These are phyloP conservation scores for Semotilus atromaculatus DNA, from an alignment of 2,797 vertebrate genomes.

Conservation along the genomic window DNA sequence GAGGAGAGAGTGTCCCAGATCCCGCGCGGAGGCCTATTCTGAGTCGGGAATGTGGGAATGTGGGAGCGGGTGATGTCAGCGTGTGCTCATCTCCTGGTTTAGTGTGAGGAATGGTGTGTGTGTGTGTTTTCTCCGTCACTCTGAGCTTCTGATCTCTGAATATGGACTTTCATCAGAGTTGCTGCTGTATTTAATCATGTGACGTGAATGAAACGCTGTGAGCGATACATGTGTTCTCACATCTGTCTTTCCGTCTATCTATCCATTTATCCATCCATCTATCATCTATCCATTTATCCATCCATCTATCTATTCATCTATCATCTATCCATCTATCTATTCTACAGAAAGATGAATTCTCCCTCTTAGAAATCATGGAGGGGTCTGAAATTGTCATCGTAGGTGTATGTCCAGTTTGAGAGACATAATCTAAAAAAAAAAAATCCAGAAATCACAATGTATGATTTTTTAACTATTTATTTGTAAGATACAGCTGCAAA, in stretches of 20 bases:
- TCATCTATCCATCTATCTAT: too few relatives aligned
- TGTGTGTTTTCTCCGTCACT: not conserved
- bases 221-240: not conserved
- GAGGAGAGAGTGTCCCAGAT: constrained; percentile 33
- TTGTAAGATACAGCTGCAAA: too few relatives aligned
- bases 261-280: not conserved
- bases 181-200: not conserved
- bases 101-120: constrained; percentile 31
- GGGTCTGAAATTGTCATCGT: too few relatives aligned
- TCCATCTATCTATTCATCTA: too few relatives aligned
- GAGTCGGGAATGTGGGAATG: constrained; percentile 75
- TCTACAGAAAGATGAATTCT: too few relatives aligned
- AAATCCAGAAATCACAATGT: too few relatives aligned
- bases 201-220: not conserved
- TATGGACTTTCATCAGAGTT: not conserved
- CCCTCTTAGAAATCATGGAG: too few relatives aligned
- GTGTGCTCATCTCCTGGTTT: constrained; percentile 71
- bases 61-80: constrained; percentile 77
- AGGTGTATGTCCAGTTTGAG: too few relatives aligned
- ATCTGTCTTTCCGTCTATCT: rapidly evolving
- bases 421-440: too few relatives aligned
- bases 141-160: not conserved
- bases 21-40: constrained; percentile 72
- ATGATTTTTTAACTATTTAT: too few relatives aligned
- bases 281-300: too few relatives aligned